A percentile compares a stretch with the other conserved stretches of the same genome.
Evolutionary conservation across 2,888 invertebrate genomes (phyloP).

Genomic region (Stictocephala bisonia): DNA sequence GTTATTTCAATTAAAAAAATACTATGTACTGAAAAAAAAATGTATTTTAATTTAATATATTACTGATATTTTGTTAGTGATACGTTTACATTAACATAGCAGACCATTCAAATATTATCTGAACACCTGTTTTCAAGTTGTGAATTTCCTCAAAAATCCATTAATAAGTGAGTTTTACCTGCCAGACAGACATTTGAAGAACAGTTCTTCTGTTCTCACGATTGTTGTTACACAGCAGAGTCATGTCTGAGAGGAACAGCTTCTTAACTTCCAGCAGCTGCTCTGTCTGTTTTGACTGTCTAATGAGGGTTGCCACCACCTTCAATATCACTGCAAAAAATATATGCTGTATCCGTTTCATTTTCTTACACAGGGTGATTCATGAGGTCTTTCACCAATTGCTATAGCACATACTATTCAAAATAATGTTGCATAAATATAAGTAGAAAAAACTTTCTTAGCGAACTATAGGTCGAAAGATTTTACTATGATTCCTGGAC

Average conservation of each 20-base stretch:
- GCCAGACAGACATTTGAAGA: slow-evolving; percentile 99
- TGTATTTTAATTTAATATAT: too few species aligned
- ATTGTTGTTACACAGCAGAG: slow-evolving; percentile 96
- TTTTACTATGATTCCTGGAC: too few species aligned
- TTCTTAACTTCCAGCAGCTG: slow-evolving; percentile 94
- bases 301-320: slow-evolving; percentile 96
- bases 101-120: background rate
- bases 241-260: slow-evolving; percentile 97
- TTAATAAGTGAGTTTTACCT: slow-evolving; percentile 64
- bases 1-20: too few species aligned
- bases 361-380: too few species aligned
- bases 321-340: slow-evolving; percentile 90
- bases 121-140: background rate
- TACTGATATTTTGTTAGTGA: too few species aligned
- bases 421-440: too few species aligned
- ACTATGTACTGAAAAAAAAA: too few species aligned
- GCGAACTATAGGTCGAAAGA: too few species aligned
- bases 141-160: background rate
- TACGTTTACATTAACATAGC: background rate
- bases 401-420: too few species aligned
- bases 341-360: too few species aligned
- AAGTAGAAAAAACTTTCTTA: too few species aligned
- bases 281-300: slow-evolving; percentile 95
- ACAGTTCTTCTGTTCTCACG: slow-evolving; percentile 97
- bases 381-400: too few species aligned